Base-by-base conservation (phyloP, 1,140 invertebrate species). In the Drosophila setifemur region DNA sequence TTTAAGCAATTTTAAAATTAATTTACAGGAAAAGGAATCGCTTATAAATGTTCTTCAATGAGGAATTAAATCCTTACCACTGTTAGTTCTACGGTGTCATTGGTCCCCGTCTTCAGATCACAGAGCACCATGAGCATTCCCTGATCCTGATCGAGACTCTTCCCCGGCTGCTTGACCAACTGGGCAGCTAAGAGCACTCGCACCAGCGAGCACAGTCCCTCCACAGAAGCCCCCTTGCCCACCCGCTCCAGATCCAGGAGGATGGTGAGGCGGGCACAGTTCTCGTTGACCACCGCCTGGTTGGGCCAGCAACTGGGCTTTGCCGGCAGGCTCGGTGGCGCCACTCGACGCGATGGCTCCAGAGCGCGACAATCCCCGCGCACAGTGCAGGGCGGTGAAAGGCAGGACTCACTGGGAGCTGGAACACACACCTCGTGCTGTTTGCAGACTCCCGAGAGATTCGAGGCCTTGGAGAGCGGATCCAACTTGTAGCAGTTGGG, bases 81-180 rank as follows among this genome's bases (percentile, higher is more conserved):
- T 9, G 96, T 96, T n/a, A 98, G 94, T 91, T 97, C 96, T 35
- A 98, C 92, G 2, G 95, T 95, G 78, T 97, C 95, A 75, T 96
- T 95, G 43, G 94, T 94, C 14, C 94, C 94, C 0, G 92, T 92
- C 68, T 96, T 95, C 4, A 97, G 91, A 83, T 96, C 96, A 87
- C 97, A 97, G 0, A 97, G 92, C 4, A 97, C 89, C 11, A 96
- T 94, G 3, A 96, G 91, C 25, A 92, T 89, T 21, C 93, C 93
- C 49, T 91, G 87, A 18, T 81, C 76, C 44, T 55, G 64, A 0
- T 16, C 42, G 18, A 7, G 43, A 21, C 28, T n/a, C n/a, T n/a
- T n/a, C n/a, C 11, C 8, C 1, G 64, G 72, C 45, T 75, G 48
- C 91, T 73, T 91, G 47, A 58, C 92, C 91, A 73, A 91, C 89